Evolutionary conservation across 2,888 invertebrate species (phyloP), one percentile per base, ranked within the genome.

Genomic region (Sphinx pinastri): DNA sequence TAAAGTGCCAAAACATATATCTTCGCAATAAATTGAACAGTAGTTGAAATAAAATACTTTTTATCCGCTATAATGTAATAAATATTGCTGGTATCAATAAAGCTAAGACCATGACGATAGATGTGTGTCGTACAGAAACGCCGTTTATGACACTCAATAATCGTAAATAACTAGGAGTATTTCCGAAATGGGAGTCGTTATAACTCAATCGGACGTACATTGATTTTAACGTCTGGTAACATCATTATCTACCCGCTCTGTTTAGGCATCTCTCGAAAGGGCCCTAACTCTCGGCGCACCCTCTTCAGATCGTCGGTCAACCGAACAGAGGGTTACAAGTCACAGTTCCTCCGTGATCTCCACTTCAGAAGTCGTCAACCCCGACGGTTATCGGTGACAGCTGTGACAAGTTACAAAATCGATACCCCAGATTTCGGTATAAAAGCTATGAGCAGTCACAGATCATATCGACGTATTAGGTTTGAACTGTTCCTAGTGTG

Each of bases 131-230:
- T 86, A 84, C 86, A 82, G 69, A 73, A 74, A 79, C 72, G 68
- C 71, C 78, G 78, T 87, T 84, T 84, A 86, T 81, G 78, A 76
- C 76, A 76, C 72, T 74, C 80, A 78, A 85, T 85, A 83, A 84
- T 83, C 84, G 82, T 86, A 86, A 86, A 85, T 81, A 82, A 76
- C 74, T 68, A 74, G 77, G 74, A 75, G 73, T 73, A 79, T 80
- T 80, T 73, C 75, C 77, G 74, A 66, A 68, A 81, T 76, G 77
- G 73, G 68, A 74, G 72, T 71, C 71, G 73, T 77, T 74, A 79
- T 82, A 80, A 75, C 12, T 81, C 73, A 76, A 52, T 70, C 71
- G 51, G 38, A 51, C 57, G 31, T 68, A 70, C 70, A 55, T 69
- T 71, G 70, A 70, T 67, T 70, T 67, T 51, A 67, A 49, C 31